Evolutionary conservation across 2,113 vertebrate species (phyloP).

Genomic region (Petromus typicus): DNA sequence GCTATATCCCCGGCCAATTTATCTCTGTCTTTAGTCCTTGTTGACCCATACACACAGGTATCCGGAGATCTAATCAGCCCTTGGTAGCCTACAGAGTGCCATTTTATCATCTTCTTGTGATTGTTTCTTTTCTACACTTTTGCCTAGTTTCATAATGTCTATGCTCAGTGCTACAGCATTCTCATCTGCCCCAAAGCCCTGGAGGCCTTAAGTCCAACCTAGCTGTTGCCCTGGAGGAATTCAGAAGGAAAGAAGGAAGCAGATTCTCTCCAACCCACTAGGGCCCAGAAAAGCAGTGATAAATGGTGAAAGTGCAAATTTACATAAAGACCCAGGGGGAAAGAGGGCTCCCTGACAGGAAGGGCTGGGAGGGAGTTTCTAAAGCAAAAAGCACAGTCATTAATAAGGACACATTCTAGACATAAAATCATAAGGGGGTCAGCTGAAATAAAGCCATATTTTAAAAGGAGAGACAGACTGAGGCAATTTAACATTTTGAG

Average conservation of each 20-base stretch:
- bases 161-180: neutral
- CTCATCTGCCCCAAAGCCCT: neutral
- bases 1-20: no score
- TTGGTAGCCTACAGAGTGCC: neutral
- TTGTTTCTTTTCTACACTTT: neutral
- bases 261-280: neutral
- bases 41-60: no score
- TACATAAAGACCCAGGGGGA: neutral
- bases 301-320: neutral
- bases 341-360: neutral
- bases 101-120: neutral
- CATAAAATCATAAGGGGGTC: neutral
- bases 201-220: neutral
- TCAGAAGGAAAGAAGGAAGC: neutral
- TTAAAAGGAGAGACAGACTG: neutral
- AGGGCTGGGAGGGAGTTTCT: neutral
- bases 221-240: neutral
- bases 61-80: no score
- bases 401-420: neutral
- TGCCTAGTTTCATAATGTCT: neutral
- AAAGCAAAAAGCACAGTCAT: neutral
- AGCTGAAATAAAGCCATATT: neutral
- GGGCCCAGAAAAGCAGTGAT: neutral
- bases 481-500: neutral
- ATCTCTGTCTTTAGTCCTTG: no score